phyloP scores from a whole-genome alignment of 2,888 invertebrate genomes.

The Campaea margaritaria region DNA sequence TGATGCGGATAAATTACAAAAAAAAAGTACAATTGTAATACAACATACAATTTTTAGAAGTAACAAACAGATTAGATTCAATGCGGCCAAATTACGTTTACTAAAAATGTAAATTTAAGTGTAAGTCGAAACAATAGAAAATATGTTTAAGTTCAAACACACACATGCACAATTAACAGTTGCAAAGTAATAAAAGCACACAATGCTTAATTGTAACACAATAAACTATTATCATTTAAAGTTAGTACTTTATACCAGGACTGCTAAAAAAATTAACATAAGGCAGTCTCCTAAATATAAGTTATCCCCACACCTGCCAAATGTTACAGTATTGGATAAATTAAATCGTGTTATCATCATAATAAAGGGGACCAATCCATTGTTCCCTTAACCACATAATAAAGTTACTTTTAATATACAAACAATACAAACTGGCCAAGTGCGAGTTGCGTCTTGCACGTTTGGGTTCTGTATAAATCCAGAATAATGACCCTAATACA shows the following conservation, averaged over 20 bases:
- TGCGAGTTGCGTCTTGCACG: background rate
- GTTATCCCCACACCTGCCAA: constrained; percentile 43
- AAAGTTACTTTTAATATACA: constrained; percentile 56
- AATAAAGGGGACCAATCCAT: constrained; percentile 51
- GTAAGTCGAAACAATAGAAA: too few species aligned
- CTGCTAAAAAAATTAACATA: constrained; percentile 7
- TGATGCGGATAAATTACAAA: too few species aligned
- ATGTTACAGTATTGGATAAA: constrained; percentile 50
- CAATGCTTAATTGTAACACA: background rate
- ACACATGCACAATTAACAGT: too few species aligned
- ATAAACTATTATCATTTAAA: background rate
- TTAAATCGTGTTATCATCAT: constrained; percentile 57
- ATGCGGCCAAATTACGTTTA: too few species aligned
- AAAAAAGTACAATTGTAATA: too few species aligned
- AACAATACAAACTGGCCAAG: constrained; percentile 10
- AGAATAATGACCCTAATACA: too few species aligned
- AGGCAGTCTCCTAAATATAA: constrained; percentile 3
- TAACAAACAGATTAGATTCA: too few species aligned
- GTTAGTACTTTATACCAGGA: background rate
- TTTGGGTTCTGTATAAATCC: background rate
- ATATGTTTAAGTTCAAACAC: too few species aligned
- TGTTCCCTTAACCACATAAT: constrained; percentile 53
- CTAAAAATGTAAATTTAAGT: too few species aligned
- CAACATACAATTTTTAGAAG: too few species aligned
- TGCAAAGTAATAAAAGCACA: too few species aligned